Percentiles rank a stretch among this genome's conserved stretches.
Conservation (phyloP, 2,113 vertebrate species). For the mouse (Mus musculus) region GRCm39 chr11:90443001-90443500, state of each 20-base stretch:
- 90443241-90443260: neutral
- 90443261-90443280: conserved; percentile 19
- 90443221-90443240: neutral
- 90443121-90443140: neutral
- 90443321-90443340: conserved; percentile 27
- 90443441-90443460: conserved; percentile 78
- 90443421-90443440: conserved; percentile 74
- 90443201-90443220: conserved; percentile 2
- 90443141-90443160: neutral
- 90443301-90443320: neutral
- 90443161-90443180: neutral
- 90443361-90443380: conserved; percentile 57
- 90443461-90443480: conserved; percentile 78
- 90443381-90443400: conserved; percentile 69
- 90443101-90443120: neutral
- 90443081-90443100: conserved; percentile 1
- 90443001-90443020: neutral
- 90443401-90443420: conserved; percentile 64
- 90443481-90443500: conserved; percentile 74
- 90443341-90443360: conserved; percentile 39
- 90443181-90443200: neutral
- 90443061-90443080: neutral
- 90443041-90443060: conserved; percentile 9
- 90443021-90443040: neutral
- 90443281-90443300: neutral